phyloP scores from a whole-genome alignment of 1,140 invertebrate species.

The Argopecten irradians region DNA sequence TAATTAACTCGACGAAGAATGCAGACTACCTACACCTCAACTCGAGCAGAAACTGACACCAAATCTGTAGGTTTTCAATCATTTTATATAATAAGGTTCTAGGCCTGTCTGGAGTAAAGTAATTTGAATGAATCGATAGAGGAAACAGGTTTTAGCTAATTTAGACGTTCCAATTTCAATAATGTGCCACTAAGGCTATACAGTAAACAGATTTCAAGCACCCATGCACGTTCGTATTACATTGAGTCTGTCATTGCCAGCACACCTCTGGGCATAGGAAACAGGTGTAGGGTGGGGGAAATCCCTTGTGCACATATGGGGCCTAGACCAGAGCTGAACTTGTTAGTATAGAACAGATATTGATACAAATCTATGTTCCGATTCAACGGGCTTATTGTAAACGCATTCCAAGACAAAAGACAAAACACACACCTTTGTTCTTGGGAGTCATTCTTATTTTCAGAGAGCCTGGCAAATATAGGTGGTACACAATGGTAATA shows the following conservation, averaged over 20 bases:
- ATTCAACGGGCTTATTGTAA: neutral
- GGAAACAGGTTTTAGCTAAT: neutral
- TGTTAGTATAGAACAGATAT: neutral
- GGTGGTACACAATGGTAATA: neutral
- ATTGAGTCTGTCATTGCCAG: neutral
- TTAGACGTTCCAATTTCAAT: neutral
- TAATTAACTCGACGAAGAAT: neutral
- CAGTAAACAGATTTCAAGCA: neutral
- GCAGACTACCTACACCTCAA: neutral
- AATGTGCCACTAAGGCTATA: neutral
- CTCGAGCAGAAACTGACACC: neutral
- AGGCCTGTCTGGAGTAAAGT: neutral
- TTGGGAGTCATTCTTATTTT: slow-evolving; percentile 13
- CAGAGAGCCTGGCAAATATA: neutral
- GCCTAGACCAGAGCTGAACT: neutral
- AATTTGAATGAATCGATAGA: neutral
- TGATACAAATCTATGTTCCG: neutral
- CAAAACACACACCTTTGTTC: slow-evolving; percentile 15
- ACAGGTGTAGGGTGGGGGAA: neutral
- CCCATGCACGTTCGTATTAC: neutral
- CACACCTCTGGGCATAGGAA: neutral
- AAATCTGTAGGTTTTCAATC: neutral
- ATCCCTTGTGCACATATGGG: neutral
- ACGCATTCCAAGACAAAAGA: slow-evolving; percentile 21
- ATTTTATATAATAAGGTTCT: neutral